A percentile compares a stretch with the other conserved stretches of the same genome.
phyloP scores from a whole-genome alignment of 2,888 invertebrate genomes.

The Troides aeacus region DNA sequence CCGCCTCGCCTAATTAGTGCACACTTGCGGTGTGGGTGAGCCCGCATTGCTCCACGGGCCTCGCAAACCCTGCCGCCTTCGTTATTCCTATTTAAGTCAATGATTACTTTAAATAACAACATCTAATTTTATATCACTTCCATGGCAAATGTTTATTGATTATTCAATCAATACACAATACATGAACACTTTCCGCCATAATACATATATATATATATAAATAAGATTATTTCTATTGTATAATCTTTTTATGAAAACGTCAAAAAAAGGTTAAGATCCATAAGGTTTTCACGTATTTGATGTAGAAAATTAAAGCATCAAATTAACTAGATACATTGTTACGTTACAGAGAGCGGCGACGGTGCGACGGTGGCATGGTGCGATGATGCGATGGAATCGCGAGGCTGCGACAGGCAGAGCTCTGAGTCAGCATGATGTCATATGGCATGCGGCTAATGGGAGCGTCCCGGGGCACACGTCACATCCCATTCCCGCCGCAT shows the following conservation, averaged over 20 bases:
- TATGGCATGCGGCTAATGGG: constrained; percentile 55
- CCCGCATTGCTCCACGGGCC: constrained; percentile 55
- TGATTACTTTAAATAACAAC: constrained; percentile 25
- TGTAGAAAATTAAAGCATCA: too few relatives aligned
- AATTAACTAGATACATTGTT: neutral
- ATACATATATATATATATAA: too few relatives aligned
- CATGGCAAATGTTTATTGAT: neutral
- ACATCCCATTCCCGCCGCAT: constrained; percentile 69
- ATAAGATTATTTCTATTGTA: too few relatives aligned
- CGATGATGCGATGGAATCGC: constrained; percentile 34
- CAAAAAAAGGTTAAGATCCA: too few relatives aligned
- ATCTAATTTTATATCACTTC: neutral
- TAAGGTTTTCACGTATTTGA: too few relatives aligned
- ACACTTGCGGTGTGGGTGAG: constrained; percentile 67
- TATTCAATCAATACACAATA: too few relatives aligned
- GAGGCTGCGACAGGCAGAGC: constrained; percentile 42
- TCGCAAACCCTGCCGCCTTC: constrained; percentile 58
- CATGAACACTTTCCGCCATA: too few relatives aligned
- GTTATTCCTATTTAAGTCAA: constrained; percentile 56
- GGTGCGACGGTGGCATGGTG: constrained; percentile 38
- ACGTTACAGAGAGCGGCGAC: neutral
- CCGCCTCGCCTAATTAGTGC: constrained; percentile 69
- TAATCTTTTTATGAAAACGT: too few relatives aligned
- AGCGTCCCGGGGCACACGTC: constrained; percentile 66
- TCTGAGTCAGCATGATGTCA: constrained; percentile 77